Evolutionary conservation across 2,113 vertebrate species (phyloP), one percentile per base, ranked within the genome.

Genomic region (Aphyosemion australe): DNA sequence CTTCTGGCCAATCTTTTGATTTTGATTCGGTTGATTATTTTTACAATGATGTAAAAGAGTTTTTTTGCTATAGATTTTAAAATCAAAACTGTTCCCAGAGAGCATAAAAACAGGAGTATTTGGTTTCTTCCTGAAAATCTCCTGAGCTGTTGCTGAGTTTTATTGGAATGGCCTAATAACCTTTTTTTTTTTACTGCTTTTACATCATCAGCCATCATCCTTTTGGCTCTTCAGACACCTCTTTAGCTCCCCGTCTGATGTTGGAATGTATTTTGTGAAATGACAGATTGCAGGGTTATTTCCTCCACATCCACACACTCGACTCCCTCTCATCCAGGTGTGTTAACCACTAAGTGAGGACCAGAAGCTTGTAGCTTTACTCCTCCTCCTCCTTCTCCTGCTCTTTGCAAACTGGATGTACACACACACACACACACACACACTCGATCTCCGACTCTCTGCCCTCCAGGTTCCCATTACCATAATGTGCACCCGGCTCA

Each of bases 391-490:
- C 61, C 42, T 31, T 20, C 59, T 37, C 34, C 9, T 37, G 4
- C 64, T 48, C n/a, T 65, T 41, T 13, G 15, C 12, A 31, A 47
- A 43, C 61, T 68, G 65, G 65, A 74, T 62, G 42, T 12, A 8
- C 14, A 43, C 13, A 32, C n/a, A n/a, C n/a, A n/a, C n/a, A n/a
- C n/a, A n/a, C n/a, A n/a, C n/a, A n/a, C n/a, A n/a, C n/a, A 4
- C 34, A 13, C 60, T 19, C 9, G 5, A 52, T 47, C 68, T 48
- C 31, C 12, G 51, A 34, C 46, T 65, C 69, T 66, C 31, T 48
- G 61, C 62, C 78, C 72, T 76, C 63, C 49, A 72, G 61, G 80
- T 82, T 79, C 67, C 79, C 74, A 72, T 79, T 77, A 78, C 70
- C 60, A 10, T 64, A 71, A 78, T 78, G 64, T 51, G 34, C 48